Base-by-base conservation (phyloP, 1,140 invertebrate species). In the Mizuhopecten yessoensis region DNA sequence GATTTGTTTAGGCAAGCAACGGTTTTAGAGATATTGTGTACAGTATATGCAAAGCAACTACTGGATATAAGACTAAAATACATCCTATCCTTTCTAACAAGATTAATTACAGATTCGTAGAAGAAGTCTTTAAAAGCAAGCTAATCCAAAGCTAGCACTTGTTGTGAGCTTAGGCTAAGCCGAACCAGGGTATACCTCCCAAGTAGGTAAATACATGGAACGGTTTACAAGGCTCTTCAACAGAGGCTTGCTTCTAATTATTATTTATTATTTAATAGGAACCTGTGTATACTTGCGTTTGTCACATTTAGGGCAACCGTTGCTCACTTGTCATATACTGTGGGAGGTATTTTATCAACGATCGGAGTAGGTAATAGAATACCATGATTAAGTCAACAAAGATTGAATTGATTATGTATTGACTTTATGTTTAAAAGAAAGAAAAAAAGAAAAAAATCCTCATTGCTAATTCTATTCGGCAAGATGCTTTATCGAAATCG, bases 401-500 rank as follows among this genome's bases (percentile, higher is more conserved):
- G 57, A 75, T 75, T 29, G 57, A 75, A 75, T 29, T 75, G 57
- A 75, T 75, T 75, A 29, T 5, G n/a, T 75, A 75, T 75, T 75
- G 57, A 75, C 57, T 75, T 29, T 29, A 75, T 75, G 23, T 29
- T 29, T 75, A 29, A 75, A 75, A 7, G 20, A 49, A 49, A 49
- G 17, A 20, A 45, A 45, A 17, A 13, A 75, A n/a, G 57, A 13
- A 75, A 75, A 75, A 75, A 75, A 75, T 75, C 57, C 57, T n/a
- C 57, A n/a, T n/a, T 75, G 57, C 1, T 75, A 75, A 75, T 75
- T n/a, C n/a, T 75, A 17, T 75, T 75, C n/a, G 57, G 45, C 29
- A 75, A 29, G 57, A n/a, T 75, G 57, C 57, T 75, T 75, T n/a
- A 75, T 75, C 23, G 57, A 75, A 75, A 75, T 29, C 57, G 57